These are phyloP conservation scores for Myiozetetes cayanensis DNA, from an alignment of 2,113 vertebrate species.

Conservation along the genomic window DNA sequence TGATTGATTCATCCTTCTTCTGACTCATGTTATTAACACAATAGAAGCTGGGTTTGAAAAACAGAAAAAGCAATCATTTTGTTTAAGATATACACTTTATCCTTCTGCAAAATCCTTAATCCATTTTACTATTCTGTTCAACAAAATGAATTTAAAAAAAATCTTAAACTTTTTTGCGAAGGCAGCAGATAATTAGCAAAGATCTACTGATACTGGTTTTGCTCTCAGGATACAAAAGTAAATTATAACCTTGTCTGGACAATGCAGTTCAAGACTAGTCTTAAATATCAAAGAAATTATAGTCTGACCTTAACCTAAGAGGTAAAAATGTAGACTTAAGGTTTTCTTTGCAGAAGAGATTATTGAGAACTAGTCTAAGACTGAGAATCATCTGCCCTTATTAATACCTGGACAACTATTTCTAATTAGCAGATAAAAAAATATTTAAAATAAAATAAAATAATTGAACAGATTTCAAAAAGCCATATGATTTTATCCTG, in stretches of 20 bases:
- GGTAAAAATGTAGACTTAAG: neutral
- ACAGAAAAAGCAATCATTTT: neutral
- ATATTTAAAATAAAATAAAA: neutral
- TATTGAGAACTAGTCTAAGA: neutral
- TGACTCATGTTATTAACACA: constrained; percentile 10
- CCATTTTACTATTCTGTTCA: neutral
- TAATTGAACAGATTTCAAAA: neutral
- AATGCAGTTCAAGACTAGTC: neutral
- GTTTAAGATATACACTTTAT: neutral
- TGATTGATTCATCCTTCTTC: constrained; percentile 9
- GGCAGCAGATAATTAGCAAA: neutral
- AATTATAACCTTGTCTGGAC: neutral
- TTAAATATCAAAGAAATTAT: neutral
- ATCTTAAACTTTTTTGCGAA: neutral
- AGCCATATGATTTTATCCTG: neutral
- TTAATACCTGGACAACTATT: neutral
- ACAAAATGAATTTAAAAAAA: neutral
- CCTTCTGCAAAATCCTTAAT: neutral
- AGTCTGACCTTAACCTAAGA: neutral
- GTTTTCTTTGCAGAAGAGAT: neutral
- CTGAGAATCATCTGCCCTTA: neutral
- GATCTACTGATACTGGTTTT: neutral
- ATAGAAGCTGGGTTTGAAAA: neutral
- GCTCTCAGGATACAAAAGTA: neutral
- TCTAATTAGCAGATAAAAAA: neutral